Evolutionary conservation across 2,888 invertebrate genomes (phyloP).

Genomic region (Encarsia formosa): DNA sequence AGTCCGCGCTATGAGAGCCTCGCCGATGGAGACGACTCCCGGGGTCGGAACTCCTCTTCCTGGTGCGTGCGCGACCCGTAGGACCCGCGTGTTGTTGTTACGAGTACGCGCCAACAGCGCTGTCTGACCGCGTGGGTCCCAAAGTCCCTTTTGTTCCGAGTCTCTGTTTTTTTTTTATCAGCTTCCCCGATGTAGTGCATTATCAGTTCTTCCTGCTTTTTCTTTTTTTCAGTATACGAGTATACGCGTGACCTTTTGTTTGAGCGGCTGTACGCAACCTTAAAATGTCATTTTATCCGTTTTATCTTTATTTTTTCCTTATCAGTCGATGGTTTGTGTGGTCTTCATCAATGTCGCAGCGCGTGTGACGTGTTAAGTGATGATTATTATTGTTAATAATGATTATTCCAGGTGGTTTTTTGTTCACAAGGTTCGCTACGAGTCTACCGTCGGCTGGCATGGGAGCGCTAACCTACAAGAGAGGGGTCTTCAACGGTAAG

Average conservation of each 20-base stretch:
- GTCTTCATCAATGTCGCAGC: slow-evolving; percentile 1
- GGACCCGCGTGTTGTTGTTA: not conserved
- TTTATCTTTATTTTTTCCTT: not conserved
- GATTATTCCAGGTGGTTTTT: too few species aligned
- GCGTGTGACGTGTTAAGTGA: slow-evolving; percentile 15
- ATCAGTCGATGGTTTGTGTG: not conserved
- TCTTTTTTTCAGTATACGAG: not conserved
- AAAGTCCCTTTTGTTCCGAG: not conserved
- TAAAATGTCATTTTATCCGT: too few species aligned
- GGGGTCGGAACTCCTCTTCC: not conserved
- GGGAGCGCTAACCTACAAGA: too few species aligned
- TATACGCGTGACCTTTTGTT: too few species aligned
- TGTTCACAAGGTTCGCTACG: too few species aligned
- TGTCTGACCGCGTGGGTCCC: not conserved
- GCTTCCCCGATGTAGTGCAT: not conserved
- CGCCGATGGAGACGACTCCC: too few species aligned
- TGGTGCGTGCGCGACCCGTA: not conserved
- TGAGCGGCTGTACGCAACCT: too few species aligned
- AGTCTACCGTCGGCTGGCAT: too few species aligned
- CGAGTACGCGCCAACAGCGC: not conserved
- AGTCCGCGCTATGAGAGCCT: too few species aligned
- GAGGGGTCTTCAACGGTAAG: too few species aligned
- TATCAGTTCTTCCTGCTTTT: not conserved
- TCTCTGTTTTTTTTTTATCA: not conserved
- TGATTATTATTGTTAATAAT: too few species aligned